Evolutionary conservation across 1,140 invertebrate genomes (phyloP), one percentile per base, ranked within the genome.

Genomic region (Lepidurus couesii): DNA sequence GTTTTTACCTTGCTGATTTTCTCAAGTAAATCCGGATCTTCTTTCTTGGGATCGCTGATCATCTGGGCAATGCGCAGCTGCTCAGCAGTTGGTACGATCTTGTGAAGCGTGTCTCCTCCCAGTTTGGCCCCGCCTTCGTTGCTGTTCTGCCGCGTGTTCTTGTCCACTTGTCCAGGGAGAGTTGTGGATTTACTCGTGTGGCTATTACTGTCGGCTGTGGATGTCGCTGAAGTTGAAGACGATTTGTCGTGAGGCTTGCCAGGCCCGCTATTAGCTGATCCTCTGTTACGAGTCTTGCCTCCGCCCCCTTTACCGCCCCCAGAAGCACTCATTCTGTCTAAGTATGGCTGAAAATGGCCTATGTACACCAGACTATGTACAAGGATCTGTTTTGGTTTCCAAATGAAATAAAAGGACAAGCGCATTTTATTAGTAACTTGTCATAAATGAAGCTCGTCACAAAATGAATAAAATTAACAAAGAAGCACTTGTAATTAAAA

Each of bases 41-140:
- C 79, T 42, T 42, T 77, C 44, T 74, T 77, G 21, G 44, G 77
- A 43, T 76, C 75, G 42, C 53, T 77, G 45, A 90, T 91, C 77
- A 91, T 91, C 86, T 90, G 89, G 83, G 90, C 90, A 84, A 91
- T 88, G 82, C 90, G 86, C 82, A 90, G 87, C 85, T 91, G 90
- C 85, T 90, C 89, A 80, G 87, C 84, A 42, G 87, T 88, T 24
- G 87, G 84, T 21, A 65, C 13, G 16, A 65, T 65, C 21, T 65
- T 65, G 53, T 65, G 53, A 16, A 65, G 16, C 16, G 53, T 65
- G 21, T 65, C 53, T 65, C 16, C 13, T 3, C 53, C 53, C 8
- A 7, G 16, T 21, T 65, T 65, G 53, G 53, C 53, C 21, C 53
- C 53, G 5, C 53, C 53, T 65, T 65, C 53, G n/a, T 65, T 65